phyloP scores from a whole-genome alignment of 2,888 invertebrate genomes.

The Macropis europaea region DNA sequence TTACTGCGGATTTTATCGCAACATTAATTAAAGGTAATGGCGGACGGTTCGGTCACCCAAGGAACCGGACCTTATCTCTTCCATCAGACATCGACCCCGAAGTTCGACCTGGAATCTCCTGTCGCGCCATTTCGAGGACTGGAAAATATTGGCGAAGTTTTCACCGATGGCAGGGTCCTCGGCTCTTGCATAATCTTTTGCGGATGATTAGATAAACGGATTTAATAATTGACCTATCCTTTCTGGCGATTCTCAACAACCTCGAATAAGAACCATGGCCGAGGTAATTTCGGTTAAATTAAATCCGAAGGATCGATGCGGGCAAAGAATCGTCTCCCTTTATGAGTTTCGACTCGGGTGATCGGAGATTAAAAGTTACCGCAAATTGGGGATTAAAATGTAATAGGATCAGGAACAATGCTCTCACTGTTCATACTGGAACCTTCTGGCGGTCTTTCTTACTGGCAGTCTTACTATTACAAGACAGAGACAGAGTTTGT shows the following conservation, averaged over 20 bases:
- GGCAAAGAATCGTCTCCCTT: neutral
- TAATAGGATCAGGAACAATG: neutral
- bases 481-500: too few relatives aligned
- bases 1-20: slow-evolving; percentile 25
- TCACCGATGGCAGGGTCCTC: slow-evolving; percentile 13
- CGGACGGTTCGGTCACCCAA: neutral
- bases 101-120: slow-evolving; percentile 19
- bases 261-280: neutral
- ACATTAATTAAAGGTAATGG: slow-evolving; percentile 47
- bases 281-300: slow-evolving; percentile 1
- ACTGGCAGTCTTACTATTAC: too few relatives aligned
- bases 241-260: neutral
- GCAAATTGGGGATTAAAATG: neutral
- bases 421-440: neutral
- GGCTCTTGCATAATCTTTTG: slow-evolving; percentile 41
- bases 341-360: neutral
- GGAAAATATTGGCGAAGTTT: slow-evolving; percentile 55
- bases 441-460: too few relatives aligned
- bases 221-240: slow-evolving; percentile 49
- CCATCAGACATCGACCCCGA: slow-evolving; percentile 11
- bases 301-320: slow-evolving; percentile 10
- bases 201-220: slow-evolving; percentile 49
- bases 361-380: neutral
- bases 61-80: slow-evolving; percentile 23
- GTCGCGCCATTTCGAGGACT: slow-evolving; percentile 15